Evolutionary conservation across 2,888 invertebrate genomes (phyloP).

Genomic region (Chorisops tibialis): DNA sequence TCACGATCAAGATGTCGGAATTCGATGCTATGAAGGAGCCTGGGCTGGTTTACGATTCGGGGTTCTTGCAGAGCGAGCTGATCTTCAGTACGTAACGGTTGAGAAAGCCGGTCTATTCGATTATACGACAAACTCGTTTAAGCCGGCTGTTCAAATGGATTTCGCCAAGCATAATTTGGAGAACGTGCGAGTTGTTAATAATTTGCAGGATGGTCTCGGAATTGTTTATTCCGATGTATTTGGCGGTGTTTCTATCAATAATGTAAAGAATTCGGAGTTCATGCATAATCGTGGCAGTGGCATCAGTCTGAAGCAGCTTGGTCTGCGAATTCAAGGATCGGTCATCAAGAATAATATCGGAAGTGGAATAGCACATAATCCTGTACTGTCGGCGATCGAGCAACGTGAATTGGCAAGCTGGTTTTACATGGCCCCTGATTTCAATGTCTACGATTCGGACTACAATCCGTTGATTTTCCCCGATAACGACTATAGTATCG

Average conservation of each 20-base stretch:
- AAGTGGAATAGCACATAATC: conserved; percentile 90
- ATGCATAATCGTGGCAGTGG: conserved; percentile 83
- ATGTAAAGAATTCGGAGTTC: conserved; percentile 80
- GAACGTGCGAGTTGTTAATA: conserved; percentile 75
- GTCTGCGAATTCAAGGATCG: conserved; percentile 74
- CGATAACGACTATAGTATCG: conserved; percentile 59
- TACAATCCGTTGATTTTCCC: conserved; percentile 75
- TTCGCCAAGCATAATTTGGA: conserved; percentile 80
- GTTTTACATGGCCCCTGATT: conserved; percentile 72
- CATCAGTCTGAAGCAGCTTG: conserved; percentile 83
- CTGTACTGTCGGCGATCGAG: conserved; percentile 75
- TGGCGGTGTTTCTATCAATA: conserved; percentile 76
- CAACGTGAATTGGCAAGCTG: conserved; percentile 92
- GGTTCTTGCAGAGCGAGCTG: conserved; percentile 80
- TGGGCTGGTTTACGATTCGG: conserved; percentile 94
- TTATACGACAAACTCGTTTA: conserved; percentile 81
- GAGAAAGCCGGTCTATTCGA: conserved; percentile 93
- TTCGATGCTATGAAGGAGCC: conserved; percentile 83
- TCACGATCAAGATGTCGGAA: conserved; percentile 83
- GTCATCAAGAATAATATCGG: conserved; percentile 77
- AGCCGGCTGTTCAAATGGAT: conserved; percentile 85
- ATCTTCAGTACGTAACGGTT: conserved; percentile 81
- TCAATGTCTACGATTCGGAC: conserved; percentile 64
- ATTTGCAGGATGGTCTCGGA: conserved; percentile 89
- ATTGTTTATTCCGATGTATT: conserved; percentile 92